Base-by-base conservation (phyloP, 2,888 invertebrate species). In the Chouioia cunea region DNA sequence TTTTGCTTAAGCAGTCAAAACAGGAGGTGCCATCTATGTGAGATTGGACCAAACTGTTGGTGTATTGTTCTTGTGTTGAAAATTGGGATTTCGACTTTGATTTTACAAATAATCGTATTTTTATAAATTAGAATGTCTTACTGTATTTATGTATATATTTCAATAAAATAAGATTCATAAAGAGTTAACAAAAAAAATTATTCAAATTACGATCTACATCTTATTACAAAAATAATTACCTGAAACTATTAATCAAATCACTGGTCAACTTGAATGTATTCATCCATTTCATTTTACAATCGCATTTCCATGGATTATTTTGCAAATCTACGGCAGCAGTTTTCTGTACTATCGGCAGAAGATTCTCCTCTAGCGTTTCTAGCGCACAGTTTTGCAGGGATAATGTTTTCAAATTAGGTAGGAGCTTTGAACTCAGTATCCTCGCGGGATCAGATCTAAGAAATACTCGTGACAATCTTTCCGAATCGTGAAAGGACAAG, bases 231-330 rank as follows among this genome's bases (percentile, higher is more conserved):
- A n/a, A n/a, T 43, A 27, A 58, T 84, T 80, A 88, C 89, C 87
- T 87, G 47, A 89, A 81, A 76, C 87, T 86, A 2, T 87, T 86
- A 48, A 85, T 86, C 75, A 86, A 83, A 15, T 85, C 81, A 1
- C 82, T 82, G 0, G 85, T 77, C 64, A 89, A 86, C 77, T 88
- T 87, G 44, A 88, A 75, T 8, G 80, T 64, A 76, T 86, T 86
- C 16, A 89, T 59, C 90, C 90, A 90, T 22, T 82, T 78, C 56
- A 91, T 83, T 18, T 87, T 85, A 78, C 92, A 92, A 77, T 92
- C 90, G 76, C 92, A 92, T 12, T 83, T 82, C 91, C 91, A 91
- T 0, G 89, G 89, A 80, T 91, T 91, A 0, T 88, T 88, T 75
- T 90, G 89, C 12, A 91, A 76, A 76, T 90, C 89, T 56, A 91